Evolutionary conservation across 2,888 invertebrate species (phyloP), one percentile per base, ranked within the genome.

Genomic region (Malthinus seriepunctatus): DNA sequence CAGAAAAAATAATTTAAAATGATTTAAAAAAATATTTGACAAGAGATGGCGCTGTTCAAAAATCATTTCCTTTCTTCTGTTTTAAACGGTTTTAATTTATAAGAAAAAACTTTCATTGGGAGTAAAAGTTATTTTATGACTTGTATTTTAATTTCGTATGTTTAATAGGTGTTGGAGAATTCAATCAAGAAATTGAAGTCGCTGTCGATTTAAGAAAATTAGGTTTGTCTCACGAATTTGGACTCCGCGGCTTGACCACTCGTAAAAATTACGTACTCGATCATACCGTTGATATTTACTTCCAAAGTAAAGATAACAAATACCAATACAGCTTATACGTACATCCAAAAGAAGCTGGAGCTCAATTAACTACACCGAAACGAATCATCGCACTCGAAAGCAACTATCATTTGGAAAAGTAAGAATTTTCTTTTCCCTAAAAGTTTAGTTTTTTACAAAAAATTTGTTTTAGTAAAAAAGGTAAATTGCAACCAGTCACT

Each of bases 161-260:
- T 44, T 44, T 56, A 73, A 39, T 68, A 86, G 86, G 81, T 58
- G 74, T 82, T 1, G 80, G 82, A 8, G 76, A 81, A 9, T 78
- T 84, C 57, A 82, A 86, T 63, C 87, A 90, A 71, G 81, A 85
- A 11, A 73, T 88, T 9, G 86, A 85, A 67, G 80, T 89, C 1
- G 83, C 86, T 39, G 79, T 91, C 2, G 90, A 91, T 72, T 79
- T 91, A 0, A 86, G 89, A 61, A 89, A 89, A 71, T 81, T 91
- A 12, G 90, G 91, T 12, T 82, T 90, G 49, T 83, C 87, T 0
- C 88, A 89, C 23, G 90, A 91, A 71, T 87, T 91, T 66, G 89
- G 90, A 8, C 77, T 91, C 0, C 85, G 86, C 69, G 82, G 88
- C 1, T 85, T 82, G 58, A 87, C 86, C 23, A 84, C 83, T 48